Base-by-base conservation (phyloP, 92 coral and sea anemone species). In the Diadumene lineata region DNA sequence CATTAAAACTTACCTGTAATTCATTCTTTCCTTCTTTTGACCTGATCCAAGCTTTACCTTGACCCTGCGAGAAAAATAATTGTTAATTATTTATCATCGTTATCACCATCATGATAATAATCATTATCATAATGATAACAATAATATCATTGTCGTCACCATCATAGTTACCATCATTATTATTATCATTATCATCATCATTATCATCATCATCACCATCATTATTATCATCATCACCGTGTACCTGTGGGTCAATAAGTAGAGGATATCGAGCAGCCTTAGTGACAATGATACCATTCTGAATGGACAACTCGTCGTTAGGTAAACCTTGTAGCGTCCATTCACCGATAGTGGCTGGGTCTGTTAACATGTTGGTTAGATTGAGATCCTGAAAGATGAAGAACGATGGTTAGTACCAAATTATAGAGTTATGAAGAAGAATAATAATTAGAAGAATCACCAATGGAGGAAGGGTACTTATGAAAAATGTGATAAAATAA, bases 261-360 rank as follows among this genome's bases (percentile, higher is more conserved):
- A 94, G 85, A 15, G 98, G 97, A 58, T 86, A 94, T 58, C 98
- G 81, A 44, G 93, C 83, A 34, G 98, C 98, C 78, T 94, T 94
- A 50, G 98, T 94, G 51, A 94, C 98, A 76, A 94, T 94, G 72
- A 94, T 94, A 24, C 98, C 98, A 25, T 94, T 94, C 76, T 94
- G 98, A 23, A 92, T 90, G 31, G 98, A 94, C 50, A 94, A 61
- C 76, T 94, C 98, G 60, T 94, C 98, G 71, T 90, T 94, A 21
- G 98, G 98, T 17, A 94, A 79, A 51, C 98, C 98, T 66, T 94
- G 98, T 0, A 94, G 92, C 63, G 90, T 90, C 98, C 98, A 94
- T 64, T 94, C 98, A 13, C 98, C 98, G 25, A 94, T 92, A 11
- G 98, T 94, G 29, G 98, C 98, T 19, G 98, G 86, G 44, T 94